Conservation (phyloP, 2,113 vertebrate species). For the Daphoenositta chrysoptera region DNA sequence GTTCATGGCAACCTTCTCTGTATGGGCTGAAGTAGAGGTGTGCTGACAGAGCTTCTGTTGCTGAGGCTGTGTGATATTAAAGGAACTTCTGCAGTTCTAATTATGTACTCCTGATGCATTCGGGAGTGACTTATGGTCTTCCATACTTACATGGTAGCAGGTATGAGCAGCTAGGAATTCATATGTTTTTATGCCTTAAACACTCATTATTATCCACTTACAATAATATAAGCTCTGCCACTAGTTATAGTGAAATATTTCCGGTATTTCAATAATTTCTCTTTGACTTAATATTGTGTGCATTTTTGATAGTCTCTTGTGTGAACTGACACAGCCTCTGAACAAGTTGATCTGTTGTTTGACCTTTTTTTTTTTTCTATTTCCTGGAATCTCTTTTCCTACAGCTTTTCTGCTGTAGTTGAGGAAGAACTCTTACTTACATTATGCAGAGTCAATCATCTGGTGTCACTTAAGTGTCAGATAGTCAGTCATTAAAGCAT, state of each 20-base stretch:
- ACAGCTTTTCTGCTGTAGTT: background rate
- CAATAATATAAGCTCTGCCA: background rate
- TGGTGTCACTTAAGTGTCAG: background rate
- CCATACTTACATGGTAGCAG: background rate
- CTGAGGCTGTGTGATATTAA: background rate
- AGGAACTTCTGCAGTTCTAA: background rate
- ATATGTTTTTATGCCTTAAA: background rate
- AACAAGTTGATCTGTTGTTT: background rate
- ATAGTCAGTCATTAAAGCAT: background rate
- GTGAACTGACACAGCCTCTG: background rate
- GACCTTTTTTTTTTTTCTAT: background rate
- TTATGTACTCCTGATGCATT: background rate
- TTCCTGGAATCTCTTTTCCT: background rate
- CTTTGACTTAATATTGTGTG: background rate
- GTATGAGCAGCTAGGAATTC: background rate
- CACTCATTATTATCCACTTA: background rate
- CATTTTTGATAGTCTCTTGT: background rate
- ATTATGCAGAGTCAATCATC: background rate
- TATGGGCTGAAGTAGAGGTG: background rate
- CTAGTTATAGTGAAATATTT: background rate
- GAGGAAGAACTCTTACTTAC: background rate
- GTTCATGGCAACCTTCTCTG: background rate
- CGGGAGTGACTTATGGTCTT: background rate
- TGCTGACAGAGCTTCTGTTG: background rate
- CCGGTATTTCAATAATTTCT: background rate